phyloP scores from a whole-genome alignment of 2,113 vertebrate species.

The Hassar affinis region DNA sequence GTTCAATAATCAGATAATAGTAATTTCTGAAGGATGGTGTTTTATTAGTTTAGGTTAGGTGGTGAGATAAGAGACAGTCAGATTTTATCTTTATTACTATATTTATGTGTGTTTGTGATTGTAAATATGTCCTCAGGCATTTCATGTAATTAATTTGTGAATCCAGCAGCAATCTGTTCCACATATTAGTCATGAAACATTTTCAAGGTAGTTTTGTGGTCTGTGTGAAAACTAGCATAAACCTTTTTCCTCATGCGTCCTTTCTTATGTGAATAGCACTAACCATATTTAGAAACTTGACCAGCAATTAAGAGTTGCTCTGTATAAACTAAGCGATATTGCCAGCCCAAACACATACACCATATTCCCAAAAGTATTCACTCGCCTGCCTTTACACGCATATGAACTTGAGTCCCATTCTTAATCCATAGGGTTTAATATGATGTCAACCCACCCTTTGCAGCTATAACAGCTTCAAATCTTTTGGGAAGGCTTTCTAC shows the following conservation, averaged over 20 bases:
- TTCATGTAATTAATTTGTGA: slow-evolving; percentile 17
- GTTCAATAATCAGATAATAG: not conserved
- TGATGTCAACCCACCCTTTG: too few species aligned
- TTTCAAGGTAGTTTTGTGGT: not conserved
- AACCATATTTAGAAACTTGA: slow-evolving; percentile 7
- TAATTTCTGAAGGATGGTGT: not conserved
- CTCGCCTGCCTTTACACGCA: too few species aligned
- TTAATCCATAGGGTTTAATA: too few species aligned
- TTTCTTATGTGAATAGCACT: slow-evolving; percentile 2
- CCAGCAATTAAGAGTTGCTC: not conserved
- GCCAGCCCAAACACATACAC: slow-evolving; percentile 8
- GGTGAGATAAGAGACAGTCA: not conserved
- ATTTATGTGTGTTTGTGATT: not conserved
- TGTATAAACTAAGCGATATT: slow-evolving; percentile 2
- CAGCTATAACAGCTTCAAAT: too few species aligned
- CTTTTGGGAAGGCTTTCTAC: too few species aligned
- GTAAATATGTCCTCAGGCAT: slow-evolving; percentile 13
- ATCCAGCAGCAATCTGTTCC: not conserved
- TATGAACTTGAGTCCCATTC: too few species aligned
- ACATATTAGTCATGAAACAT: not conserved
- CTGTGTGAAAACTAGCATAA: not conserved
- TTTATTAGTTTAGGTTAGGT: slow-evolving; percentile 9
- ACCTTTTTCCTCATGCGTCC: not conserved
- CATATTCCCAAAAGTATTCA: too few species aligned
- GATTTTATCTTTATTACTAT: slow-evolving; percentile 1